Evolutionary conservation across 2,113 vertebrate genomes (phyloP).

Genomic region (Rissa tridactyla): DNA sequence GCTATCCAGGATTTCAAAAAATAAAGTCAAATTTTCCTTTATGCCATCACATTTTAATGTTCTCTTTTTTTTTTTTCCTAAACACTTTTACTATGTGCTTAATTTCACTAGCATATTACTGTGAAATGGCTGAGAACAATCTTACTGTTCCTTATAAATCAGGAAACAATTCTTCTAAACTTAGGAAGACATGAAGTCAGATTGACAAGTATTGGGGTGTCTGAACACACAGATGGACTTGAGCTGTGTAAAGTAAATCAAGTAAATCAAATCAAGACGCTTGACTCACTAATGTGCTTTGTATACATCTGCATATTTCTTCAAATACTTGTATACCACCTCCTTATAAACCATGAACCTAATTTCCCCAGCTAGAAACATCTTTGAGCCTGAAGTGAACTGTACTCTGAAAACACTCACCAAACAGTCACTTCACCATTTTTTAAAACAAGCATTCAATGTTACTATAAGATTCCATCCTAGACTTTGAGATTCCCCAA

Average conservation of each 20-base stretch:
- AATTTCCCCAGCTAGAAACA: not conserved
- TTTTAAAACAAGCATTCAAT: not conserved
- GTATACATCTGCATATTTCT: not conserved
- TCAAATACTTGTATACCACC: not conserved
- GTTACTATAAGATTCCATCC: not conserved
- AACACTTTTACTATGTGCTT: not conserved
- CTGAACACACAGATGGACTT: not conserved
- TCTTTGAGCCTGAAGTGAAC: not conserved
- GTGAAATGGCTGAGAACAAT: not conserved
- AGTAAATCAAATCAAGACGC: not conserved
- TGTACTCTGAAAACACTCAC: not conserved
- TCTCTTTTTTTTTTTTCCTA: not conserved
- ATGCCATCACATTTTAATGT: not conserved
- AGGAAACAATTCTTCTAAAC: not conserved
- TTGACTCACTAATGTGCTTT: not conserved
- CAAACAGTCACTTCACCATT: not conserved
- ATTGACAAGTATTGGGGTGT: not conserved
- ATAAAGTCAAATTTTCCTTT: not conserved
- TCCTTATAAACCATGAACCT: not conserved
- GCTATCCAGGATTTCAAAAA: not conserved
- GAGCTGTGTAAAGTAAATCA: not conserved
- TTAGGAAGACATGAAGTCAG: not conserved
- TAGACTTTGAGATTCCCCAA: not conserved
- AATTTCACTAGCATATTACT: not conserved
- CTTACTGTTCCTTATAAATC: not conserved